Evolutionary conservation across 2,888 invertebrate species (phyloP).

Genomic region (Andrena chrysosceles): DNA sequence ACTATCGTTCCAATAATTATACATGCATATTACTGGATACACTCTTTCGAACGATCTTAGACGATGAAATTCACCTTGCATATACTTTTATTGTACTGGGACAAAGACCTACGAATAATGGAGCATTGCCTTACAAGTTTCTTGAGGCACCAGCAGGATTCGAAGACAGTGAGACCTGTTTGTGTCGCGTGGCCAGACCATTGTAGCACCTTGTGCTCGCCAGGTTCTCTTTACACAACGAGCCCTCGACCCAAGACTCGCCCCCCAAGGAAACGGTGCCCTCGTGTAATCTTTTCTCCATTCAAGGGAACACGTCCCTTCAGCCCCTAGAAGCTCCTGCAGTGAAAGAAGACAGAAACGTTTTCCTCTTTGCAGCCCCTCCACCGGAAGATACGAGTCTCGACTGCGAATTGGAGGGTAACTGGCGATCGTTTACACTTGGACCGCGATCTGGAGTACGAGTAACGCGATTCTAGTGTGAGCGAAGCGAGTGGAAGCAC

Average conservation of each 20-base stretch:
- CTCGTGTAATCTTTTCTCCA: conserved; percentile 71
- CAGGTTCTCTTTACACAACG: conserved; percentile 72
- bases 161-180: conserved; percentile 73
- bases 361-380: conserved; percentile 2
- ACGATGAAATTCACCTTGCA: conserved; percentile 1
- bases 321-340: conserved; percentile 46
- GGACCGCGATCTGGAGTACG: conserved; percentile 10
- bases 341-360: conserved; percentile 27
- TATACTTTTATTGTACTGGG: neutral
- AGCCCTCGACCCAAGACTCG: conserved; percentile 65
- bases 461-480: neutral
- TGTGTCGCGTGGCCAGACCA: conserved; percentile 63
- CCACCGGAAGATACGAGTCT: conserved; percentile 49
- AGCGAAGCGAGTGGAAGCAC: neutral
- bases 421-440: conserved; percentile 33
- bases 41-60: neutral
- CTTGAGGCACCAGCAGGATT: conserved; percentile 23
- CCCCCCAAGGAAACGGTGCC: conserved; percentile 49
- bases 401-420: neutral
- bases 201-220: conserved; percentile 74
- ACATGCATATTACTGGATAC: neutral
- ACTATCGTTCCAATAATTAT: no score
- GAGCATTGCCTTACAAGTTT: conserved; percentile 20
- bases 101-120: conserved; percentile 43
- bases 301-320: conserved; percentile 60